A percentile compares a stretch with the other conserved stretches of the same genome.
These are phyloP conservation scores for Ichneumon xanthorius DNA, from an alignment of 2,888 invertebrate genomes.

Conservation along the genomic window DNA sequence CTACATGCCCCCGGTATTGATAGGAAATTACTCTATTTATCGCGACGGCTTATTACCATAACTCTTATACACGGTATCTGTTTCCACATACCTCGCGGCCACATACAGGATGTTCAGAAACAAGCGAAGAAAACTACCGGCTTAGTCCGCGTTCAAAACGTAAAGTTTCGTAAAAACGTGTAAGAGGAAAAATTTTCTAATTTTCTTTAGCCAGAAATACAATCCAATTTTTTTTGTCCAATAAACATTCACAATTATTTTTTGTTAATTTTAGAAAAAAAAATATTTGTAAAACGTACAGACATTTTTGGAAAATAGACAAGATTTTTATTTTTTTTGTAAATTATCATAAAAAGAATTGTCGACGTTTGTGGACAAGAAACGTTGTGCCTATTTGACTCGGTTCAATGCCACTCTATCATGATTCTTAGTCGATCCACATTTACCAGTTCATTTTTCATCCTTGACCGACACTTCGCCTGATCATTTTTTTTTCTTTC, in stretches of 20 bases:
- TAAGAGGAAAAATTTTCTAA: too few species aligned
- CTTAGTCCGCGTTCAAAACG: too few species aligned
- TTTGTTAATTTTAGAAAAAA: too few species aligned
- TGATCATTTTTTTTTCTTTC: too few species aligned
- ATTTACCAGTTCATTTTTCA: constrained; percentile 47
- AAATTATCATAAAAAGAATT: too few species aligned
- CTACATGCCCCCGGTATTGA: constrained; percentile 18
- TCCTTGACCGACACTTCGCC: constrained; percentile 65
- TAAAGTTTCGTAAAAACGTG: too few species aligned
- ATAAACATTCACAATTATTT: too few species aligned
- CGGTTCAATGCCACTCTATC: not conserved
- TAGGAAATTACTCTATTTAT: constrained; percentile 24
- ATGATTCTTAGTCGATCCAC: constrained; percentile 28
- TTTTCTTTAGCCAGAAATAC: too few species aligned
- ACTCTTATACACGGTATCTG: not conserved
- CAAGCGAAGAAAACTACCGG: not conserved
- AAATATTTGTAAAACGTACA: too few species aligned
- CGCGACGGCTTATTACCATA: not conserved
- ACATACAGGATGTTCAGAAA: not conserved
- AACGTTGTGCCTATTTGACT: not conserved
- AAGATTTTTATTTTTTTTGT: not conserved
- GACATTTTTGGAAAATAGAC: too few species aligned
- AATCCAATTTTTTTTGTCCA: too few species aligned
- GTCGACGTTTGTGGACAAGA: too few species aligned
- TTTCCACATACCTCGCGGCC: not conserved